phyloP scores from a whole-genome alignment of 1,140 invertebrate species.

The Nomia melanderi region DNA sequence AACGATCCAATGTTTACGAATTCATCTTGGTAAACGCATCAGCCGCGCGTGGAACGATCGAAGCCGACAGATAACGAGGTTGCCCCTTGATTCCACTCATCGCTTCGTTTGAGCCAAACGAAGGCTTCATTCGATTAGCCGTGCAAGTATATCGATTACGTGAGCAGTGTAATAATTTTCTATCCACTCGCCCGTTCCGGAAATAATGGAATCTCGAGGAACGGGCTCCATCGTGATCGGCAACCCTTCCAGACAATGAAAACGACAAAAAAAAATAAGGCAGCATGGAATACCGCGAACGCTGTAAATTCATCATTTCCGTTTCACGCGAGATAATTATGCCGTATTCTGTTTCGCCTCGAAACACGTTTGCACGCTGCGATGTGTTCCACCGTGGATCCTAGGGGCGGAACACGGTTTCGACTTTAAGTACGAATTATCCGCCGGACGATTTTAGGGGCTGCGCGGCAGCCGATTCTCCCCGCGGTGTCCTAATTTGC shows the following conservation, averaged over 20 bases:
- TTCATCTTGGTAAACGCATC: neutral
- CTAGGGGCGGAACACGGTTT: neutral
- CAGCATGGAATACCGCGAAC: neutral
- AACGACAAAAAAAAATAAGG: neutral
- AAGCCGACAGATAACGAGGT: neutral
- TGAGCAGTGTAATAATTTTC: conserved; percentile 1
- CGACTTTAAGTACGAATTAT: neutral
- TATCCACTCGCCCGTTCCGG: neutral
- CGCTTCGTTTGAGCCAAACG: neutral
- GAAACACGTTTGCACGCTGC: too few species aligned
- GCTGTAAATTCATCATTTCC: neutral
- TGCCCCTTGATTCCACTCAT: neutral
- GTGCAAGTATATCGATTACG: neutral
- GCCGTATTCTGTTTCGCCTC: neutral
- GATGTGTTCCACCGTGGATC: neutral
- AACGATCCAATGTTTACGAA: too few species aligned
- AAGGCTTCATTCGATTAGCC: neutral
- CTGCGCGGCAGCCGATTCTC: neutral
- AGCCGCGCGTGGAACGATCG: neutral
- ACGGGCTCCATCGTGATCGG: neutral
- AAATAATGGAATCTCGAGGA: neutral
- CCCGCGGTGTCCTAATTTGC: neutral
- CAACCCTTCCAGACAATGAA: neutral
- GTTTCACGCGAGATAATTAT: neutral
- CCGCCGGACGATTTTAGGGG: neutral